phyloP scores from a whole-genome alignment of 2,888 invertebrate genomes.

The Acleris emargana region DNA sequence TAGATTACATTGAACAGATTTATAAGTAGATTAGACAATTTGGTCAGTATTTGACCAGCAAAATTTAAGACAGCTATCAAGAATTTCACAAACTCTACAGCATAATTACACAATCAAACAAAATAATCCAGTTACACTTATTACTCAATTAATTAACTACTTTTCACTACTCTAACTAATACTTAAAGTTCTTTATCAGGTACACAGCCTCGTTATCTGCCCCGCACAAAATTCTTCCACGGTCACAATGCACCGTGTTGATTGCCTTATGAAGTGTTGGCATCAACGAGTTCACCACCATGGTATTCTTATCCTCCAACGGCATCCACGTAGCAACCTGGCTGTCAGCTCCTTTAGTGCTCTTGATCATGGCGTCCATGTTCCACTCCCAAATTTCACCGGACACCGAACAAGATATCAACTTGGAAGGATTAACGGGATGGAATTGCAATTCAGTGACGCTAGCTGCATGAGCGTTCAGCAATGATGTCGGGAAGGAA shows the following conservation, averaged over 20 bases:
- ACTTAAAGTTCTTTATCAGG: conserved; percentile 87
- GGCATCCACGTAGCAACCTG: conserved; percentile 86
- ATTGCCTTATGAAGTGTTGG: conserved; percentile 90
- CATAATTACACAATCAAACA: background rate
- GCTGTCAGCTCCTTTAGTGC: conserved; percentile 62
- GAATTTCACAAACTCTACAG: background rate
- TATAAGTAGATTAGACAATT: too few relatives aligned
- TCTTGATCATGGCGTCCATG: conserved; percentile 80
- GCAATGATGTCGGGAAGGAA: conserved; percentile 90
- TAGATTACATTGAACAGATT: too few relatives aligned
- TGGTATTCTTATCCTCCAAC: conserved; percentile 86
- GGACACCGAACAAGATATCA: conserved; percentile 91
- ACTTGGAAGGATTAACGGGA: conserved; percentile 91
- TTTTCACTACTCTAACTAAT: conserved; percentile 46
- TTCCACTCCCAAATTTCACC: conserved; percentile 97
- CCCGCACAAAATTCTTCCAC: conserved; percentile 90
- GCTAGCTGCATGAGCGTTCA: conserved; percentile 89
- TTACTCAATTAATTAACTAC: background rate
- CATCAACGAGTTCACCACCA: conserved; percentile 90
- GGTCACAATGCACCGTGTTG: conserved; percentile 91
- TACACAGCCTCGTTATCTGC: conserved; percentile 96
- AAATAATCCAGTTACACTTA: background rate
- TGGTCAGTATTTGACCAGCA: too few relatives aligned
- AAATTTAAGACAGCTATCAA: too few relatives aligned
- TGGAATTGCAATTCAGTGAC: conserved; percentile 95